Evolutionary conservation across 2,113 vertebrate species (phyloP), one percentile per base, ranked within the genome.

Genomic region (Synchiropus splendidus): DNA sequence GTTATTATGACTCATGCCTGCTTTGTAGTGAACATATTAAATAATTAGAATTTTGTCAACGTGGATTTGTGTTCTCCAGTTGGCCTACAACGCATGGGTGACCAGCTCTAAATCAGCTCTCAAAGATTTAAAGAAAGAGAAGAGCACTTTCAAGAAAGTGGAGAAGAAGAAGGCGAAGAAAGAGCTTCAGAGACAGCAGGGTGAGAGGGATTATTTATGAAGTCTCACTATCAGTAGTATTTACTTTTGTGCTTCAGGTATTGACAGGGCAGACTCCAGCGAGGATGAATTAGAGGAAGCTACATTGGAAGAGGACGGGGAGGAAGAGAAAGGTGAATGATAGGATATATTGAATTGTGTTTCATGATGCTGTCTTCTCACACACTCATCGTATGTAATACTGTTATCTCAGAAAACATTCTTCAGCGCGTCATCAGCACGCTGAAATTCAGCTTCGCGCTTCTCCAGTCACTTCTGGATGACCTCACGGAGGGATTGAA

Each of bases 51-150:
- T n/a, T n/a, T n/a, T n/a, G n/a, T n/a, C n/a, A 2, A 12, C 0
- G 1, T 47, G 12, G 6, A 5, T 39, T 14, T 45, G 18, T 59
- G 18, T 48, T 17, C 56, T 12, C 2, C 51, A 86, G 88, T 62
- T 88, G 54, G 76, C 83, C 0, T 85, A 83, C 35, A 60, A 86
- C 2, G 83, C 88, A n/a, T 87, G 83, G 84, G 72, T 79, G 31
- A 81, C 77, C 16, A 83, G 81, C 50, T 72, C 82, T 0, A 80
- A 64, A 42, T 63, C 71, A 3, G 85, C 87, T 3, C 77, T 87
- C 6, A 69, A 68, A 48, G 70, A 62, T 42, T 59, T 86, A 58
- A 72, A 85, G 45, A 75, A 58, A 36, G 82, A 87, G 31, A 79
- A 82, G 53, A 70, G 56, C 15, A 63, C 61, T 39, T 58, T 57